Conservation (phyloP, 2,113 vertebrate species). For the Epinephelus cyanopodus region DNA sequence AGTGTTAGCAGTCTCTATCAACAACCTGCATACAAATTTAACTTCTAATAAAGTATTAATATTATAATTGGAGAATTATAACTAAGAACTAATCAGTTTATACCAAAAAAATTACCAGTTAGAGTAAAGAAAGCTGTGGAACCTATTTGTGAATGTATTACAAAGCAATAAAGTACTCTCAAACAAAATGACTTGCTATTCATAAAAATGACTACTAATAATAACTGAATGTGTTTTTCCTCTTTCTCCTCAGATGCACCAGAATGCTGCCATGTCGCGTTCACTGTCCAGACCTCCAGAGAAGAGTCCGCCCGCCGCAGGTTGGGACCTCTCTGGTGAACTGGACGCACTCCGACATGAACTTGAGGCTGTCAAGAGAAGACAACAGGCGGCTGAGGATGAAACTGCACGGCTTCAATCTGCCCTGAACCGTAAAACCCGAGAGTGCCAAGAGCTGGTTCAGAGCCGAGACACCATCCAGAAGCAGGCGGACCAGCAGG, state of each 20-base stretch:
- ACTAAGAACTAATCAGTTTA: background rate
- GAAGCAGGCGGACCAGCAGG: constrained; percentile 91
- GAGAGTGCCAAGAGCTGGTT: constrained; percentile 88
- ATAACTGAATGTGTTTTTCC: background rate
- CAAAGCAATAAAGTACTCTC: background rate
- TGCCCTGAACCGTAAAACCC: constrained; percentile 86
- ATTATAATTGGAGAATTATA: background rate
- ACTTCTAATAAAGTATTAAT: background rate
- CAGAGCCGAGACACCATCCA: constrained; percentile 87
- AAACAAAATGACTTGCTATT: background rate
- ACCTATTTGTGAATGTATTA: background rate
- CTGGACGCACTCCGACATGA: constrained; percentile 86
- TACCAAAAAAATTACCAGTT: background rate
- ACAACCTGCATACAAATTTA: background rate
- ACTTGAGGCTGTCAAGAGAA: constrained; percentile 83
- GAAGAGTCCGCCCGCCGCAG: constrained; percentile 71
- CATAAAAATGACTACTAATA: background rate
- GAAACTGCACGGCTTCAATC: constrained; percentile 87
- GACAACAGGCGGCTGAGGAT: constrained; percentile 86
- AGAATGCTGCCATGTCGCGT: constrained; percentile 78
- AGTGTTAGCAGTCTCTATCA: background rate
- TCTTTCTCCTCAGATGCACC: constrained; percentile 63
- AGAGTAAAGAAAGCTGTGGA: too few species aligned
- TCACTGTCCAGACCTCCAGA: constrained; percentile 89
- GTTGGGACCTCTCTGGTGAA: constrained; percentile 76